phyloP scores from a whole-genome alignment of 1,140 invertebrate species.

The Liolophura sinensis region DNA sequence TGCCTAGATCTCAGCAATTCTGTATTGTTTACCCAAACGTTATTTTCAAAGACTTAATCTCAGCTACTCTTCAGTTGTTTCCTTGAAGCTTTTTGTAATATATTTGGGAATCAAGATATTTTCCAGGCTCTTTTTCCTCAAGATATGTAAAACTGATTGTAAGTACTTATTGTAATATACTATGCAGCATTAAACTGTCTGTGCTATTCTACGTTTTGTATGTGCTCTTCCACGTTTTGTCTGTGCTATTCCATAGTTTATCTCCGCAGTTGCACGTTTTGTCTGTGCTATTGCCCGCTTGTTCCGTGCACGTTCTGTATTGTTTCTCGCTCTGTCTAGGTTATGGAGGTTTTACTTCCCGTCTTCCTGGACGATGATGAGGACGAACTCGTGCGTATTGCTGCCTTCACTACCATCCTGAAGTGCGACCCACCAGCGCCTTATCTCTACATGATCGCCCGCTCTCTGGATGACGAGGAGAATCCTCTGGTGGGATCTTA shows the following conservation, averaged over 20 bases:
- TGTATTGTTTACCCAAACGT: no score
- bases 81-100: no score
- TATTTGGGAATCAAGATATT: no score
- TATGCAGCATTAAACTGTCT: no score
- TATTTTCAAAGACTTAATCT: no score
- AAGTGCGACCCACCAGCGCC: conserved; percentile 21
- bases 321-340: conserved; percentile 21
- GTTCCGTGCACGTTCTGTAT: neutral
- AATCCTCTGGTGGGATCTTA: conserved; percentile 44
- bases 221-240: no score
- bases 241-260: neutral
- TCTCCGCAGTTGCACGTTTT: neutral
- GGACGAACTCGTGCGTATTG: conserved; percentile 38
- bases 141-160: no score
- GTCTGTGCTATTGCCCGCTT: neutral
- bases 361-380: conserved; percentile 35
- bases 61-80: no score
- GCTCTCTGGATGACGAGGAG: conserved; percentile 28
- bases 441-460: conserved; percentile 30
- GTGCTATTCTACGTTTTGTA: no score
- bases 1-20: no score
- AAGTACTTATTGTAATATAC: no score
- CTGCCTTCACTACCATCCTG: conserved; percentile 29
- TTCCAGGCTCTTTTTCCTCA: no score
- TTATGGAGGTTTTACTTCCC: conserved; percentile 35